Base-by-base conservation (phyloP, 2,113 vertebrate genomes). In the Aptenodytes patagonicus region DNA sequence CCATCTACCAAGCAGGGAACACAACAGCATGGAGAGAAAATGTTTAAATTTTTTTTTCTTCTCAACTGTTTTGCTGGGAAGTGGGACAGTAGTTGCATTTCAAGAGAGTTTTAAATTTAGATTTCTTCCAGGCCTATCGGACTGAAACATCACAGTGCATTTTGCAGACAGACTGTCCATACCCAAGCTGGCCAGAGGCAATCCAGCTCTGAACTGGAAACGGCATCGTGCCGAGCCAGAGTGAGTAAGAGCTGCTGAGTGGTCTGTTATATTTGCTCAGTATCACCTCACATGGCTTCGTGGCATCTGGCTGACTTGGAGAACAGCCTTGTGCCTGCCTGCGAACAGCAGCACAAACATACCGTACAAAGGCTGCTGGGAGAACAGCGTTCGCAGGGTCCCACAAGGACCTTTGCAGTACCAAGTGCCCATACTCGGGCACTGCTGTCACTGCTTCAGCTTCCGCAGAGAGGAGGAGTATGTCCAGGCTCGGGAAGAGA, bases 251-350 rank as follows among this genome's bases (percentile, higher is more conserved):
- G 29, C 88, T 61, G 79, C 86, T 81, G 89, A 86, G 75, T 86
- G 87, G 19, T 81, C 87, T 96, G 89, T 75, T 81, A 13, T 83
- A 4, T 93, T 89, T 71, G 86, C 93, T 92, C 55, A 62, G 91
- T 55, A 87, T 97, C 91, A 84, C 93, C 93, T 91, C 95, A 8
- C 55, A 61, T 91, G 95, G 91, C 94, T 93, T 40, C 9, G 0
- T 54, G 89, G 95, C 91, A 96, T 93, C 89, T 95, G 91, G 89
- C 79, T 96, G 91, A n/a, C 77, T 93, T 87, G 94, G 95, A 96
- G 91, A 68, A 55, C 80, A 91, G 95, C 94, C 86, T 34, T 3
- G 79, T 68, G 66, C 81, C 68, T 2, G 18, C 54, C 79, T 42
- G 71, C 1, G 1, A 90, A 46, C 69, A 83, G 95, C 83, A 73